A percentile compares a stretch with the other conserved stretches of the same genome.
Evolutionary conservation across 2,113 vertebrate genomes (phyloP).

Genomic region (Columba janthina): DNA sequence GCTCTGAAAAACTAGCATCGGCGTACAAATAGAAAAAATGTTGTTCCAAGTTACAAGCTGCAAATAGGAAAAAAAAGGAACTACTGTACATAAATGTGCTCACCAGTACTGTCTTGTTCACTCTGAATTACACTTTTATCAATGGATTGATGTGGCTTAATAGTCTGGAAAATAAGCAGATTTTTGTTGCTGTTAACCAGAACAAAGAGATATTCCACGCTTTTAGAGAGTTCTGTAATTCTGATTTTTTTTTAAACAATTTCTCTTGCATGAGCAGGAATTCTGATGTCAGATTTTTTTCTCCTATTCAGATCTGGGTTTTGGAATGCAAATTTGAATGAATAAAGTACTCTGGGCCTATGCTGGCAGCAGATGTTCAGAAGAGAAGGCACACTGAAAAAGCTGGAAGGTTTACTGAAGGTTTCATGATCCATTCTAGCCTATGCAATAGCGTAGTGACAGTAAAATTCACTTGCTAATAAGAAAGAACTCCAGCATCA

Average conservation of each 20-base stretch:
- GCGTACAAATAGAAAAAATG: neutral
- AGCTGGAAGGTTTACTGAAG: neutral
- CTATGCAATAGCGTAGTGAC: neutral
- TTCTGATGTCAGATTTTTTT: neutral
- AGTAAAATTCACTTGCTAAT: neutral
- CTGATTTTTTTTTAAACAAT: neutral
- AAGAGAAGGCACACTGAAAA: neutral
- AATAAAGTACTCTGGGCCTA: neutral
- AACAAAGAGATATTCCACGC: neutral
- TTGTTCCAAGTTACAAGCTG: conserved; percentile 1
- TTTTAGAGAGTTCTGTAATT: neutral
- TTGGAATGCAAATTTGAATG: conserved; percentile 37
- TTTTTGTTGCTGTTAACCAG: neutral
- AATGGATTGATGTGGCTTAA: neutral
- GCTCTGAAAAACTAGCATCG: conserved; percentile 8
- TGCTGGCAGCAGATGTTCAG: neutral
- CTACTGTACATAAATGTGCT: neutral
- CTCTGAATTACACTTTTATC: neutral
- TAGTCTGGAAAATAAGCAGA: neutral
- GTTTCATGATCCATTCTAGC: neutral
- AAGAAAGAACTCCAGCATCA: neutral
- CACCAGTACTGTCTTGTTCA: neutral
- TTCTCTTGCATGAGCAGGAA: neutral
- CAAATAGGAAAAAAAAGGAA: neutral
- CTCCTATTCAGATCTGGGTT: neutral